These are phyloP conservation scores for Charadrius vociferus DNA, from an alignment of 2,113 vertebrate genomes.

Conservation along the genomic window DNA sequence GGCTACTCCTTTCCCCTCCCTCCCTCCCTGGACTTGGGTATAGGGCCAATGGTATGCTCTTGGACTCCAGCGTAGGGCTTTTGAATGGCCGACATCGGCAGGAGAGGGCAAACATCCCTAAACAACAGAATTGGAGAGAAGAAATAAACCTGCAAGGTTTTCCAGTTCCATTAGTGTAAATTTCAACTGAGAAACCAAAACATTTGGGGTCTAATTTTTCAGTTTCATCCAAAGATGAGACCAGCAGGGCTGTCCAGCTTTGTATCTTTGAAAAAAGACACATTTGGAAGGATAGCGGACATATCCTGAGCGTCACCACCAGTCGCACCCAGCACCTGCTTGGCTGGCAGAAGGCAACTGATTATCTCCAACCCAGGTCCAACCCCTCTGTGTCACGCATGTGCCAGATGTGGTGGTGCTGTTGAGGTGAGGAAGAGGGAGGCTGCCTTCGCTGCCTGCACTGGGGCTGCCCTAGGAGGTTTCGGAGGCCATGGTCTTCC, in stretches of 20 bases:
- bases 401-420: background rate
- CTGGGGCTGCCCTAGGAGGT: background rate
- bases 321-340: background rate
- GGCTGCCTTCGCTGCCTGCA: background rate
- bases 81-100: rapidly evolving
- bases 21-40: background rate
- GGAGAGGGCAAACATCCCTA: background rate
- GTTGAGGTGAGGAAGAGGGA: background rate
- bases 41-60: background rate
- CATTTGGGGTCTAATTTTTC: background rate
- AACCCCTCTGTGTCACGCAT: background rate
- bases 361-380: background rate
- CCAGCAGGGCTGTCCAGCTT: background rate
- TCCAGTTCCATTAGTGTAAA: background rate
- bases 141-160: background rate
- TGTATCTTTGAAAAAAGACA: background rate
- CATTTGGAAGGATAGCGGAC: background rate
- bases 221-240: background rate
- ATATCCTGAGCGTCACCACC: background rate
- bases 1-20: background rate
- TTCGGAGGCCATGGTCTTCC: conserved; percentile 5
- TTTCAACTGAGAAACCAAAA: background rate
- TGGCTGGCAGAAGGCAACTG: background rate
- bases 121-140: background rate
- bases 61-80: rapidly evolving